These are phyloP conservation scores for Hydropsyche tenuis DNA, from an alignment of 1,140 invertebrate species.

Conservation along the genomic window DNA sequence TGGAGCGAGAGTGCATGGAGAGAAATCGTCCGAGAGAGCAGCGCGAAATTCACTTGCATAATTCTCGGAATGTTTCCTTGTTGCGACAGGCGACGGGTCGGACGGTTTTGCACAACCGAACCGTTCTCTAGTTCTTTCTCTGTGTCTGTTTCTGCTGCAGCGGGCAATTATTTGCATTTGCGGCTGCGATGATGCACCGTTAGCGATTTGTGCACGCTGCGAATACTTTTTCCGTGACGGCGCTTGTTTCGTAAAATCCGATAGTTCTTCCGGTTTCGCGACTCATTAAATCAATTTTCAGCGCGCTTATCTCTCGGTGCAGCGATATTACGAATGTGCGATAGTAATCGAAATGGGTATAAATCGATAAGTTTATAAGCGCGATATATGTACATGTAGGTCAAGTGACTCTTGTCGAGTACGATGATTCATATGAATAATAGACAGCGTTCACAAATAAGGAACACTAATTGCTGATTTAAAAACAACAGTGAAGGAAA, in stretches of 20 bases:
- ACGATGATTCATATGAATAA: constrained; percentile 1
- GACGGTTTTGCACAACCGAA: constrained; percentile 31
- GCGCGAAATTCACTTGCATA: constrained; percentile 41
- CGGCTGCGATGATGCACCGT: constrained; percentile 22
- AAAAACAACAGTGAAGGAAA: constrained; percentile 10
- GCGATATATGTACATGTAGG: no score
- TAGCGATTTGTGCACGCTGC: not conserved
- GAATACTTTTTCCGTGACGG: not conserved
- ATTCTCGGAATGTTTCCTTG: constrained; percentile 40
- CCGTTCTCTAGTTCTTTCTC: constrained; percentile 33
- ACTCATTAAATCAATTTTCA: no score
- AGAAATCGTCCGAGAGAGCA: constrained; percentile 40
- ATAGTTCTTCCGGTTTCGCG: no score
- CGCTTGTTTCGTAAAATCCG: no score
- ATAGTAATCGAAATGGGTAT: no score
- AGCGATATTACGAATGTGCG: no score
- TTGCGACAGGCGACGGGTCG: constrained; percentile 28
- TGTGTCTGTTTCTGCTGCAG: constrained; percentile 21
- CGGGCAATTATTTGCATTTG: constrained; percentile 37
- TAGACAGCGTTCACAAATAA: not conserved
- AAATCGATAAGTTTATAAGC: no score
- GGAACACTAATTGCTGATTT: constrained; percentile 19
- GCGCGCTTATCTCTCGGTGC: no score
- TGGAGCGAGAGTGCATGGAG: not conserved
- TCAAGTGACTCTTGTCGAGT: no score